Evolutionary conservation across 1,140 invertebrate genomes (phyloP).

Genomic region (fruit fly (Drosophila melanogaster)): DNA sequence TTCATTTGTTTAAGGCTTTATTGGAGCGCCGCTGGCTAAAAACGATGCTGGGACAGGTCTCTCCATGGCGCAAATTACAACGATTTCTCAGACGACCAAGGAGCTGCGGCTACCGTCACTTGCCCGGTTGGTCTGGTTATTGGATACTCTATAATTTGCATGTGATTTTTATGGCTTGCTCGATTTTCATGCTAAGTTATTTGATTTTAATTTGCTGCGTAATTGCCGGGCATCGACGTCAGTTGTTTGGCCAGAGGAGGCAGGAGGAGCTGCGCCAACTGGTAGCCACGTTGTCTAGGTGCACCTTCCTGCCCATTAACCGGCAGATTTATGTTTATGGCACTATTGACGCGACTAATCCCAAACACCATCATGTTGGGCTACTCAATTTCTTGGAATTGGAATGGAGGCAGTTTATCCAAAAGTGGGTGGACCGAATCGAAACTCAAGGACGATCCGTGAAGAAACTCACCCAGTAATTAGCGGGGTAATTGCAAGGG

Average conservation of each 20-base stretch:
- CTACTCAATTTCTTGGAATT: conserved; percentile 39
- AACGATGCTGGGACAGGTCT: conserved; percentile 40
- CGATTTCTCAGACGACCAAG: conserved; percentile 61
- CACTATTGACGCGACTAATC: conserved; percentile 59
- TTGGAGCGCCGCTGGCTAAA: conserved; percentile 55
- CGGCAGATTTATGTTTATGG: conserved; percentile 65
- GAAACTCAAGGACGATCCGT: conserved; percentile 45
- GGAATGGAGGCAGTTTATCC: conserved; percentile 33
- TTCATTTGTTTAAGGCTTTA: conserved; percentile 80
- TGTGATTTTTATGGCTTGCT: conserved; percentile 79
- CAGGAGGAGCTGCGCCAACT: conserved; percentile 14
- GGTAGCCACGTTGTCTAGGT: conserved; percentile 33
- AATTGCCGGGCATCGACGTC: conserved; percentile 58
- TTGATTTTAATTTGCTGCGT: conserved; percentile 84
- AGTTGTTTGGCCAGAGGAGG: background rate
- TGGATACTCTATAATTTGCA: conserved; percentile 79
- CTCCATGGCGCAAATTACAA: conserved; percentile 69
- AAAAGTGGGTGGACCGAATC: conserved; percentile 23
- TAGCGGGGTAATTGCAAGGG: conserved; percentile 4
- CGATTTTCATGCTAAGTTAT: conserved; percentile 80
- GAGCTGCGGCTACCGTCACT: conserved; percentile 18
- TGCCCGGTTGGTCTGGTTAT: conserved; percentile 29
- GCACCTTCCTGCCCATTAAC: conserved; percentile 57
- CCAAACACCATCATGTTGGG: conserved; percentile 22
- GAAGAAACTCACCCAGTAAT: conserved; percentile 14